phyloP scores from a whole-genome alignment of 2,888 invertebrate species.

The Ephialtes manifestator region DNA sequence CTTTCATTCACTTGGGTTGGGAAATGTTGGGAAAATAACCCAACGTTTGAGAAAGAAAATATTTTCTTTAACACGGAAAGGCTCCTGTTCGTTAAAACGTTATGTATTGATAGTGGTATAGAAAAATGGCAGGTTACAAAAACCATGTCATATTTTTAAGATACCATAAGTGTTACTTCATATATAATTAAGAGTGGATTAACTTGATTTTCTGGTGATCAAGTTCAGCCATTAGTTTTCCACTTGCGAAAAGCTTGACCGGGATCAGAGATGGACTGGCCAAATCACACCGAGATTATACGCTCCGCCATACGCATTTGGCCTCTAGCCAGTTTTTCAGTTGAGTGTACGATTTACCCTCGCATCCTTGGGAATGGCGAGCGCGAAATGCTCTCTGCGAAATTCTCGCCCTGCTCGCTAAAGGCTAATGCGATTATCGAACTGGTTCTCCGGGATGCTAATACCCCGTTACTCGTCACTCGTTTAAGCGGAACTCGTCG shows the following conservation, averaged over 20 bases:
- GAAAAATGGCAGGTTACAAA: too few species aligned
- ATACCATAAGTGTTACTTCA: not conserved
- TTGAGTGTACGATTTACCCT: slow-evolving; percentile 56
- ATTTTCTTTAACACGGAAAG: too few species aligned
- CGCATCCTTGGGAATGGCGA: slow-evolving; percentile 57
- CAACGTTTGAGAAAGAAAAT: too few species aligned
- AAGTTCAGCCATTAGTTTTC: slow-evolving; percentile 48
- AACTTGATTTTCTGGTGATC: slow-evolving; percentile 55
- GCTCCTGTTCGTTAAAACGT: too few species aligned
- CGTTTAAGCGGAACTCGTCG: slow-evolving; percentile 42
- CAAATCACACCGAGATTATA: slow-evolving; percentile 66
- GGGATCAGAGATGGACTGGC: slow-evolving; percentile 19
- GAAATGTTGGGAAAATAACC: too few species aligned
- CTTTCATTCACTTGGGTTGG: too few species aligned
- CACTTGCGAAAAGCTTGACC: slow-evolving; percentile 43
- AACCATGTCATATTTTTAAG: too few species aligned
- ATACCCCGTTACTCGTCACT: slow-evolving; percentile 22
- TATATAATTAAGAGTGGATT: slow-evolving; percentile 50
- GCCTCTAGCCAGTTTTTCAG: slow-evolving; percentile 61
- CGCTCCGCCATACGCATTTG: slow-evolving; percentile 54
- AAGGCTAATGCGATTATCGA: slow-evolving; percentile 69
- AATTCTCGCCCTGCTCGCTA: slow-evolving; percentile 45
- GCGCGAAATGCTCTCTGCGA: slow-evolving; percentile 63
- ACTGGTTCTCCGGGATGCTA: slow-evolving; percentile 33
- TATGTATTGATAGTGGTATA: too few species aligned